Conservation (phyloP, 2,888 invertebrate species). For the Noctua comes region DNA sequence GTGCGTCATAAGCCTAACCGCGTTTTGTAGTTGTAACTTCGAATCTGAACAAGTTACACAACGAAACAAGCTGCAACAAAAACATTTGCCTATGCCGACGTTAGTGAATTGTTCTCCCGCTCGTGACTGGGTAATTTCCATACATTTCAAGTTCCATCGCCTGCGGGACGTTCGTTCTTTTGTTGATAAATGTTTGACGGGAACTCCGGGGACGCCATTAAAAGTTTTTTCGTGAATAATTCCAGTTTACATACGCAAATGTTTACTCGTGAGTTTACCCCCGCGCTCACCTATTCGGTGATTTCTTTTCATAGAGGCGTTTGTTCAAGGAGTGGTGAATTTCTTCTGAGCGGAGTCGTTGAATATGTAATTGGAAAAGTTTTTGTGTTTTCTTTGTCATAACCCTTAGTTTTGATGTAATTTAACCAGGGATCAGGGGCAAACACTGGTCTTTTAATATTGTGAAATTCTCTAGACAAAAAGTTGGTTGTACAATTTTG, state of each 20-base stretch:
- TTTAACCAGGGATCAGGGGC: conserved; percentile 60
- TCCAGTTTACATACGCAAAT: conserved; percentile 91
- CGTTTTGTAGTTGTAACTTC: conserved; percentile 78
- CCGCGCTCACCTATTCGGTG: conserved; percentile 89
- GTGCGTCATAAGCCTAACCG: conserved; percentile 66
- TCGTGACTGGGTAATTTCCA: conserved; percentile 90
- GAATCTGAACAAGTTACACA: conserved; percentile 83
- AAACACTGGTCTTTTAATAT: conserved; percentile 55
- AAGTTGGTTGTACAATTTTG: conserved; percentile 34
- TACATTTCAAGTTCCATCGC: conserved; percentile 91
- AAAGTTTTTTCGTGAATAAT: conserved; percentile 91
- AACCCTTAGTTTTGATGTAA: conserved; percentile 75
- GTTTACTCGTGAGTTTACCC: conserved; percentile 89
- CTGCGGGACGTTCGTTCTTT: conserved; percentile 91
- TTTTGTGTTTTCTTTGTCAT: conserved; percentile 80
- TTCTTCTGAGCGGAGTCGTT: conserved; percentile 82
- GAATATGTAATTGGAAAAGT: conserved; percentile 88
- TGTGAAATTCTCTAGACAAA: conserved; percentile 45
- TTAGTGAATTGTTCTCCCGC: conserved; percentile 90
- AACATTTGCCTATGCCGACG: conserved; percentile 89
- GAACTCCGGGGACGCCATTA: conserved; percentile 90
- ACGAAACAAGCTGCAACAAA: conserved; percentile 89
- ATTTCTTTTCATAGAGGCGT: conserved; percentile 88
- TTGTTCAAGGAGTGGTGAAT: conserved; percentile 84
- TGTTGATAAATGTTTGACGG: conserved; percentile 91